These are phyloP conservation scores for Noctua janthe DNA, from an alignment of 2,888 invertebrate genomes.

Conservation along the genomic window DNA sequence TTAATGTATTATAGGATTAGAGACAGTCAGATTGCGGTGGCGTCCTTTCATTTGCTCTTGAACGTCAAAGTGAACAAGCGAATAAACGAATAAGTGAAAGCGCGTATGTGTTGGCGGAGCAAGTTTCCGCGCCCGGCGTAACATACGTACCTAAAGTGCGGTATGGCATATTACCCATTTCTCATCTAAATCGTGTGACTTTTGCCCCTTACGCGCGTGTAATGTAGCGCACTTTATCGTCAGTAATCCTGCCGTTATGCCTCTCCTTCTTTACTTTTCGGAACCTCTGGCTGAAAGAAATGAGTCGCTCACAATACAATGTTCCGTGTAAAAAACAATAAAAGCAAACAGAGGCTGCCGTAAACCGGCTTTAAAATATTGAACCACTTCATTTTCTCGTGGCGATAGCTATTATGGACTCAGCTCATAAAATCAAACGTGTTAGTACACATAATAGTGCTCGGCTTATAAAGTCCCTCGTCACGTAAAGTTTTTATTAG, in stretches of 20 bases:
- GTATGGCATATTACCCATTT: constrained; percentile 80
- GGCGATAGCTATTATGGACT: constrained; percentile 72
- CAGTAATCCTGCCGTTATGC: constrained; percentile 77
- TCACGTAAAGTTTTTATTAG: constrained; percentile 75
- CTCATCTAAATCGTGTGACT: constrained; percentile 84
- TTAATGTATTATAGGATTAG: constrained; percentile 38
- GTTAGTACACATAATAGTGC: constrained; percentile 64
- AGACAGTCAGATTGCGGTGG: constrained; percentile 27
- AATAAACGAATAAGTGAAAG: constrained; percentile 70
- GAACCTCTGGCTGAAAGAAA: constrained; percentile 49
- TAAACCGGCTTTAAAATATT: constrained; percentile 75
- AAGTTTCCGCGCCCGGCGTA: constrained; percentile 54
- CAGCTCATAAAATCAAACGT: constrained; percentile 74
- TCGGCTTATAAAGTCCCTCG: constrained; percentile 61
- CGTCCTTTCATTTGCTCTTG: constrained; percentile 52
- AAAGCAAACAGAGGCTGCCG: constrained; percentile 69
- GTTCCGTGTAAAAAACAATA: constrained; percentile 79
- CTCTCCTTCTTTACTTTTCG: constrained; percentile 66
- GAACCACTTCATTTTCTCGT: constrained; percentile 77
- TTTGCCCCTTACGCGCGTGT: constrained; percentile 78
- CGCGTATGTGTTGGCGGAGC: constrained; percentile 62
- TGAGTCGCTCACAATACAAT: constrained; percentile 63
- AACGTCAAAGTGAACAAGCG: constrained; percentile 62
- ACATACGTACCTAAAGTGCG: constrained; percentile 73
- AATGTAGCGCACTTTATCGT: constrained; percentile 83